These are phyloP conservation scores for Macquaria australasica DNA, from an alignment of 2,113 vertebrate genomes.

Conservation along the genomic window DNA sequence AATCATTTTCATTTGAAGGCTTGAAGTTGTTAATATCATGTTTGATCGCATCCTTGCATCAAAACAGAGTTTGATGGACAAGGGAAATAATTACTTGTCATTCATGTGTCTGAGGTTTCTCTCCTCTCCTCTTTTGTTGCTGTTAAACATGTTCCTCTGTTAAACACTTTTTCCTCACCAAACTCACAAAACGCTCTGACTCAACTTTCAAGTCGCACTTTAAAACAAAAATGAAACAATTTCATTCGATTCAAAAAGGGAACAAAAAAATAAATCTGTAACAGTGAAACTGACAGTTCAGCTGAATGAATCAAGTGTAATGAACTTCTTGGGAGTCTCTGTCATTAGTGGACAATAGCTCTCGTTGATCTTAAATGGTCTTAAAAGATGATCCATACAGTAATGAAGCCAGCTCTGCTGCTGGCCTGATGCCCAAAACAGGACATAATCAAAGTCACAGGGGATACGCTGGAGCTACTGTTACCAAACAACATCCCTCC, in stretches of 20 bases:
- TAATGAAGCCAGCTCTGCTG: conserved; percentile 81
- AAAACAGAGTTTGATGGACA: conserved; percentile 87
- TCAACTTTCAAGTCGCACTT: conserved; percentile 63
- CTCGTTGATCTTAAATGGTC: conserved; percentile 85
- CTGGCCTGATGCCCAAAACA: conserved; percentile 76
- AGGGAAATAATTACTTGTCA: conserved; percentile 88
- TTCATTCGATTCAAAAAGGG: conserved; percentile 1
- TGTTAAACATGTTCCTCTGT: conserved; percentile 78
- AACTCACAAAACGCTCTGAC: conserved; percentile 54
- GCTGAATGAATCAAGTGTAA: conserved; percentile 78
- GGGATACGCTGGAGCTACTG: conserved; percentile 67
- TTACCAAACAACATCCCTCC: conserved; percentile 63
- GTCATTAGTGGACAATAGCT: conserved; percentile 72
- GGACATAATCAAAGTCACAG: conserved; percentile 80
- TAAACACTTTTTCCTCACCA: conserved; percentile 70
- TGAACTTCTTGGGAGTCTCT: conserved; percentile 77
- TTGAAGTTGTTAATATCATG: conserved; percentile 85
- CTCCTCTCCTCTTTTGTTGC: conserved; percentile 76
- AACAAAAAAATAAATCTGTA: neutral
- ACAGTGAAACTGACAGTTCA: conserved; percentile 21
- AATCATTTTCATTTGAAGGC: conserved; percentile 82
- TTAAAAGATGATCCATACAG: conserved; percentile 88
- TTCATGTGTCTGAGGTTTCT: conserved; percentile 82
- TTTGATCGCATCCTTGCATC: conserved; percentile 84
- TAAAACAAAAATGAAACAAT: conserved; percentile 47